Base-by-base conservation (phyloP, 2,888 invertebrate genomes). In the Euphydryas editha region DNA sequence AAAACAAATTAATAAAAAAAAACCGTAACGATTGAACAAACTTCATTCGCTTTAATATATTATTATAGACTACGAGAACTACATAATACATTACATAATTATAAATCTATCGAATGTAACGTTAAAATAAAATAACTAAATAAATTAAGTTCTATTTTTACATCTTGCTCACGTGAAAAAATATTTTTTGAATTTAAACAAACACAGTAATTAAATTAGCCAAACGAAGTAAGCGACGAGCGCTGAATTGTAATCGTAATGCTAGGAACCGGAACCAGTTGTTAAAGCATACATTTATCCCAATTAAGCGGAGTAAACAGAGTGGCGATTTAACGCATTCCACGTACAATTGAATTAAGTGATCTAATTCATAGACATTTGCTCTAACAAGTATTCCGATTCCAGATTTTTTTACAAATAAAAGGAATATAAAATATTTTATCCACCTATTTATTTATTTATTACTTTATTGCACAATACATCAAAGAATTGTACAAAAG, bases 281-380 rank as follows among this genome's bases (percentile, higher is more conserved):
- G 24, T 39, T 51, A 57, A 57, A 63, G 24, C 59, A 66, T 63
- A 59, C 64, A 51, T 59, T 66, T 60, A 67, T 62, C 47, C 37
- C 69, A 71, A 71, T 71, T 69, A 64, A 69, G 58, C 55, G 17
- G 66, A 58, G 65, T 62, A 42, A 59, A 66, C 61, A 51, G 59
- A 58, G 56, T 46, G 58, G 15, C 47, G 56, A 63, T 49, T 69
- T 55, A 49, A 59, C 59, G 56, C 44, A 46, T 64, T 68, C 36
- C 64, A 54, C 51, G 44, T 58, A 60, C 47, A 17, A 20, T 55
- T 36, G 55, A 51, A 59, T 68, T 62, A 58, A 61, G 60, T 24
- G 55, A n/a, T 59, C 30, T 36, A 59, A 59, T 69, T 63, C 51
- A 63, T 69, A 36, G 59, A 30, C 20, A 63, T 54, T 51, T 30